Conservation (phyloP, 92 coral and sea anemone genomes). For the Porites rus region DNA sequence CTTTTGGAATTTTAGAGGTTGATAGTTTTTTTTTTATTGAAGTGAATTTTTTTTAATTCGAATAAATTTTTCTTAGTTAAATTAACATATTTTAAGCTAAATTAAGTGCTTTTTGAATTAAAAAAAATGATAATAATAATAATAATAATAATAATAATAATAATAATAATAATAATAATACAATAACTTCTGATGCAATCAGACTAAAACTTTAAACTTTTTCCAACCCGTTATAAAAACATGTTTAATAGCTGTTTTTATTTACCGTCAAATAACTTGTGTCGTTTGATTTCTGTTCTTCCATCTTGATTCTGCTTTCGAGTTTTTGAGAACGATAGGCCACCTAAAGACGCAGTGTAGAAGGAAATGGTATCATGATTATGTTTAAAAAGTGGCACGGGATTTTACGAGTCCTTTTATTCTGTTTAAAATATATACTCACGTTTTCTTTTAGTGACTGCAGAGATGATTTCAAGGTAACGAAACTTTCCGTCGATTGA, state of each 20-base stretch:
- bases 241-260: not conserved
- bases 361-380: not conserved
- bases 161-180: no score
- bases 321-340: not conserved
- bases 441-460: not conserved
- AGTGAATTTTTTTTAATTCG: no score
- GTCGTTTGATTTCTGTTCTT: slow-evolving; percentile 12
- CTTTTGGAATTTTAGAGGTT: no score
- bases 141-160: no score
- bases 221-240: not conserved
- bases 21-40: no score
- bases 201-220: not conserved
- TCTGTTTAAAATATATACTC: not conserved
- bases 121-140: no score
- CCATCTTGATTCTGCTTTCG: slow-evolving; percentile 15
- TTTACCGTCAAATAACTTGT: not conserved
- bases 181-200: no score
- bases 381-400: not conserved
- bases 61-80: no score
- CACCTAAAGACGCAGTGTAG: not conserved
- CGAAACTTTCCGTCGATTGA: slow-evolving; percentile 8
- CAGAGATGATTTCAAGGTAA: not conserved
- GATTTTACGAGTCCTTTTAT: not conserved
- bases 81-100: no score
- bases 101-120: no score